Base-by-base conservation (phyloP, 2,797 vertebrate species). In the Rhinatrema bivittatum region DNA sequence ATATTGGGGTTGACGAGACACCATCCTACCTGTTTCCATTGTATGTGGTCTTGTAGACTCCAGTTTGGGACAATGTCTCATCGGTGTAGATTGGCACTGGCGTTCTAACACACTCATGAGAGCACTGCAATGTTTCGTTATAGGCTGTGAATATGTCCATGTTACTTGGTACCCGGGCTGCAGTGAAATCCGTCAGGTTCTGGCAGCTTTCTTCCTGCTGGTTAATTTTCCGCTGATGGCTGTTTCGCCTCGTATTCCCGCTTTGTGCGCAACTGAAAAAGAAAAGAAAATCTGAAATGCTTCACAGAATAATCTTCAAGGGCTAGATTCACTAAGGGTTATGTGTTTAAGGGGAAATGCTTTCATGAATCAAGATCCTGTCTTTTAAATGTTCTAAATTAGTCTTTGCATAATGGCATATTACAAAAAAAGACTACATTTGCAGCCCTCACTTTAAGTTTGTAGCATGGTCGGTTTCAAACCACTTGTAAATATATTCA, bases 131-230 rank as follows among this genome's bases (percentile, higher is more conserved):
- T 39, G 89, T 94, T 79, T 99, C 94, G 1, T 94, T 96, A 78
- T 98, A 99, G 82, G 94, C 94, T 29, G 94, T 94, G 85, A 97
- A 99, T 55, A 99, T 97, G 82, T 99, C 94, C 80, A 98, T 82
- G 69, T 87, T 91, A 65, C 95, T 97, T 71, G 94, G 87, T 56
- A 94, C 93, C 3, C 95, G 84, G 16, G 93, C 91, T 0, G 93
- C 86, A 4, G 95, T 90, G 64, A 99, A 98, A 79, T 97, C 94
- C 0, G 95, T 98, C 77, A 98, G 74, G 66, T 99, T 99, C 70
- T 99, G 95, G 78, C 95, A 99, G 64, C 95, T 99, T 60, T 99
- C 95, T 53, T 99, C 95, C 69, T 99, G 95, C 77, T 99, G 94
- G 79, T 90, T 89, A 56, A 91, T 87, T 78, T 97, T 98, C 59